These are phyloP conservation scores for Darevskia nairensis DNA, from an alignment of 2,797 vertebrate genomes.

Conservation along the genomic window DNA sequence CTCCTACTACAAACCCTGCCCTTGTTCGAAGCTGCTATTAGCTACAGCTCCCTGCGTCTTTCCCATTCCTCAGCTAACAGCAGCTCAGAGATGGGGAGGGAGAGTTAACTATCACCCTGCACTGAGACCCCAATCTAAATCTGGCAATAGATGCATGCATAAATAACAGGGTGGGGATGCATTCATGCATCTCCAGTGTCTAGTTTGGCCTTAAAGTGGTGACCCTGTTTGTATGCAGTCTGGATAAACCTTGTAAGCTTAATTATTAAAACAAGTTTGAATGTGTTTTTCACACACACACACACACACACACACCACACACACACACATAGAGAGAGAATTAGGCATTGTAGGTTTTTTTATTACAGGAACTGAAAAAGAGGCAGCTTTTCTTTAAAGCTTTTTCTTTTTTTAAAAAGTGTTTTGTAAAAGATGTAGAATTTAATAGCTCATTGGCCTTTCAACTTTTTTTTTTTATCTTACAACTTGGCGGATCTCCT, in stretches of 20 bases:
- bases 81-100: not conserved
- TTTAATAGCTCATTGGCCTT: not conserved
- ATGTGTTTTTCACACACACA: not conserved
- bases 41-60: no score
- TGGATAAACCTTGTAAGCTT: not conserved
- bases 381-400: not conserved
- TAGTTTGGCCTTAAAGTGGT: no score
- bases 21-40: no score
- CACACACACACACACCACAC: no score
- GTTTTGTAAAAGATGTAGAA: not conserved
- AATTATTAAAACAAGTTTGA: not conserved
- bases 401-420: not conserved
- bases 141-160: not conserved
- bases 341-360: not conserved
- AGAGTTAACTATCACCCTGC: not conserved
- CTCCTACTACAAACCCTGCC: no score
- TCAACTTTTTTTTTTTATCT: not conserved
- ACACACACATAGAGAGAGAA: no score
- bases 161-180: not conserved
- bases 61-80: not conserved
- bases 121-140: not conserved
- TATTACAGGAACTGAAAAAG: not conserved
- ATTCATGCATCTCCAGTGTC: not conserved
- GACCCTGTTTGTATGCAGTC: not conserved
- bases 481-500: rapidly evolving